These are phyloP conservation scores for Sitobion miscanthi DNA, from an alignment of 1,140 invertebrate species.

Conservation along the genomic window DNA sequence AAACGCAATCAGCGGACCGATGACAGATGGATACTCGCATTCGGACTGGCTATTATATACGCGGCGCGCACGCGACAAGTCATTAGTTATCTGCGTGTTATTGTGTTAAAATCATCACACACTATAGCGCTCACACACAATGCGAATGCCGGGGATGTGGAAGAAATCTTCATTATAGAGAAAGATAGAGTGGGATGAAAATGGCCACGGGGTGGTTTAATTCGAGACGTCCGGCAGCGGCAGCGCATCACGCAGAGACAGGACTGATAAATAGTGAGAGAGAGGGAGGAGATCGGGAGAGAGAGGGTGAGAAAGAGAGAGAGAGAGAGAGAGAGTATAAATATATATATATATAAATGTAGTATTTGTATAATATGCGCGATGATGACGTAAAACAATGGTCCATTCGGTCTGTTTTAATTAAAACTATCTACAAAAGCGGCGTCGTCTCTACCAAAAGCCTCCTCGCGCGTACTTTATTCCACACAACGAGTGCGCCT, in stretches of 20 bases:
- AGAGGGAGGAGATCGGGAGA: neutral
- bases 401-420: conserved; percentile 48
- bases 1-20: conserved; percentile 30
- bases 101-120: conserved; percentile 30
- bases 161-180: conserved; percentile 51
- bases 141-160: neutral
- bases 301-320: neutral
- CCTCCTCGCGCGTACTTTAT: neutral
- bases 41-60: neutral
- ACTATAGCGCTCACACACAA: neutral
- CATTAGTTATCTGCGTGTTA: conserved; percentile 50
- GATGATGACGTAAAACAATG: conserved; percentile 47
- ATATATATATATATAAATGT: neutral
- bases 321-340: neutral
- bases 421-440: conserved; percentile 37
- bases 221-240: conserved; percentile 39
- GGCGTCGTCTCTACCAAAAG: neutral
- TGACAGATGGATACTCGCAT: conserved; percentile 32
- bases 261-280: neutral
- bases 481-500: neutral
- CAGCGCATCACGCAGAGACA: neutral
- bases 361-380: conserved; percentile 11
- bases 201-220: conserved; percentile 30
- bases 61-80: conserved; percentile 38
- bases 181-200: neutral